Percentiles rank a stretch among this genome's conserved stretches.
These are phyloP conservation scores for Euplagia quadripunctaria DNA, from an alignment of 2,888 invertebrate genomes.

Conservation along the genomic window DNA sequence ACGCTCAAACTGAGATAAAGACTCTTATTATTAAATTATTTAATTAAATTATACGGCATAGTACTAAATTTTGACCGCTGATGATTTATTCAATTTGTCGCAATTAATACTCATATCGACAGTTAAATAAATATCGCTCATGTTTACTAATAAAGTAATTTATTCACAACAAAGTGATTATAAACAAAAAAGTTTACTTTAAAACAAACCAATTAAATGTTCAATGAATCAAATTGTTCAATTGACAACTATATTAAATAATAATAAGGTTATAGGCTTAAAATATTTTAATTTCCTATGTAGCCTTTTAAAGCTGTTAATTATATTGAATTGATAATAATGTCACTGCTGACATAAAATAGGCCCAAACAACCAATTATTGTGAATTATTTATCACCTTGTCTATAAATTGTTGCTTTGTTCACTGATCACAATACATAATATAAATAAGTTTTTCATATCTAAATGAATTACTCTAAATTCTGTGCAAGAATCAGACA, in stretches of 20 bases:
- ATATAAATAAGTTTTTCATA: not conserved
- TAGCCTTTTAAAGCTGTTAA: slow-evolving; percentile 23
- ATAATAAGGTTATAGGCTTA: not conserved
- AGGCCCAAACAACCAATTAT: slow-evolving; percentile 27
- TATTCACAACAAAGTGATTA: not conserved
- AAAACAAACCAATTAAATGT: slow-evolving; percentile 7
- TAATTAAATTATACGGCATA: too few relatives aligned
- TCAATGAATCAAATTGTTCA: slow-evolving; percentile 9
- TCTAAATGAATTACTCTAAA: not conserved
- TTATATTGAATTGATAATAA: slow-evolving; percentile 29
- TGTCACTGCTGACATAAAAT: slow-evolving; percentile 33
- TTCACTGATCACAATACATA: slow-evolving; percentile 24
- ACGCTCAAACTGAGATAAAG: too few relatives aligned
- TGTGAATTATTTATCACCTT: slow-evolving; percentile 28
- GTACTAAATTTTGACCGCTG: too few relatives aligned
- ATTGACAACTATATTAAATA: not conserved
- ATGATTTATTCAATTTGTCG: too few relatives aligned
- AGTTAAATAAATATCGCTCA: not conserved
- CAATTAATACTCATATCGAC: too few relatives aligned
- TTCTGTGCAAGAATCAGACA: not conserved
- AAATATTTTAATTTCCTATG: slow-evolving; percentile 23
- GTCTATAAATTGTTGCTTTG: slow-evolving; percentile 29
- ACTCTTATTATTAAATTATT: too few relatives aligned
- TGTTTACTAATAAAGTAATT: not conserved
- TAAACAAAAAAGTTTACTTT: not conserved